Evolutionary conservation across 2,888 invertebrate genomes (phyloP).

Genomic region (Habrosyne pyritoides): DNA sequence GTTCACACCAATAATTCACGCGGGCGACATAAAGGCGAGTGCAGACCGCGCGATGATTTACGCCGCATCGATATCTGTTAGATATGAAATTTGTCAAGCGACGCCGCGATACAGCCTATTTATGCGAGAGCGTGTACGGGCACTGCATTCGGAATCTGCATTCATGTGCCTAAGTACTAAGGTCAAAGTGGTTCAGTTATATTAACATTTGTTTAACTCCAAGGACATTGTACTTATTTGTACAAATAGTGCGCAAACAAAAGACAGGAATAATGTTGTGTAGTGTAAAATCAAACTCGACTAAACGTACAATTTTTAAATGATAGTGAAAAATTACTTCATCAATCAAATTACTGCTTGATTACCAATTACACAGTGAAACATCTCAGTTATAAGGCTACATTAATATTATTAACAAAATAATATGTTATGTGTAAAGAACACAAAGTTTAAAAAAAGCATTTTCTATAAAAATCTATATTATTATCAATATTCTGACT

Average conservation of each 20-base stretch:
- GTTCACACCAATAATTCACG: conserved; percentile 56
- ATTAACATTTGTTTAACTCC: neutral
- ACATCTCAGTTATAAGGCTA: too few relatives aligned
- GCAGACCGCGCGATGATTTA: conserved; percentile 62
- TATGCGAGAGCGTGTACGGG: conserved; percentile 49
- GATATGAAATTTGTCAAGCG: conserved; percentile 78
- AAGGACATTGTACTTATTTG: neutral
- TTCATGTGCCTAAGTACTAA: neutral
- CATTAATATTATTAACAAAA: too few relatives aligned
- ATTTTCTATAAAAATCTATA: too few relatives aligned
- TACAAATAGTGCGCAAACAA: neutral
- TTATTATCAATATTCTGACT: too few relatives aligned
- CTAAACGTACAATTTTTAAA: too few relatives aligned
- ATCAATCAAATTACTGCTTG: too few relatives aligned
- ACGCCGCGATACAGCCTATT: conserved; percentile 58
- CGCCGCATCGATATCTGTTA: conserved; percentile 73
- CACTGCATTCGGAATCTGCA: conserved; percentile 4
- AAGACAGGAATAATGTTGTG: too few relatives aligned
- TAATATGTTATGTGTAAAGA: too few relatives aligned
- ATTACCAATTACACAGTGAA: too few relatives aligned
- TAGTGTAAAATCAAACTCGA: too few relatives aligned
- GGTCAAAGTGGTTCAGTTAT: neutral
- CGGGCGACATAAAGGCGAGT: conserved; percentile 50
- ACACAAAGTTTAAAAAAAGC: too few relatives aligned
- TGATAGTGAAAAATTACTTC: too few relatives aligned